phyloP scores from a whole-genome alignment of 2,888 invertebrate genomes.

The Ceramica pisi region DNA sequence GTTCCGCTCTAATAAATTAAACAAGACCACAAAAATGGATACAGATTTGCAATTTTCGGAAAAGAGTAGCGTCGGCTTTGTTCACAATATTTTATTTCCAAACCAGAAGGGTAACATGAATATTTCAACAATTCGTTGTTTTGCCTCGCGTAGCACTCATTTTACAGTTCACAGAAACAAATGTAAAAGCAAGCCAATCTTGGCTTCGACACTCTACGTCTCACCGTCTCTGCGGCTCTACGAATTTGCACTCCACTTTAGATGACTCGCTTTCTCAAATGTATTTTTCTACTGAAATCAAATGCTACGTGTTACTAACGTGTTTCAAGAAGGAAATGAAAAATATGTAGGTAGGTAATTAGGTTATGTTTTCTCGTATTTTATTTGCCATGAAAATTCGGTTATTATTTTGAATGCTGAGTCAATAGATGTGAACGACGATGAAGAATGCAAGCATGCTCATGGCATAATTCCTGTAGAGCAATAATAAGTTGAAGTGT shows the following conservation, averaged over 20 bases:
- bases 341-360: background rate
- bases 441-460: constrained; percentile 13
- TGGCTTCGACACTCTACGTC: constrained; percentile 60
- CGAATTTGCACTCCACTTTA: constrained; percentile 52
- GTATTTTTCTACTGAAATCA: constrained; percentile 61
- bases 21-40: background rate
- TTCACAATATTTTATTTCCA: constrained; percentile 25
- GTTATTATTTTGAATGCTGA: constrained; percentile 7
- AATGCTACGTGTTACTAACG: constrained; percentile 34
- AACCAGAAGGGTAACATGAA: constrained; percentile 27
- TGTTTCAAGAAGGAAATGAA: background rate
- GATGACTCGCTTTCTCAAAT: constrained; percentile 49
- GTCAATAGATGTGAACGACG: constrained; percentile 19
- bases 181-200: constrained; percentile 64
- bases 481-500: constrained; percentile 51
- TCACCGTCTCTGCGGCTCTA: constrained; percentile 7
- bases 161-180: constrained; percentile 56
- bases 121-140: constrained; percentile 43
- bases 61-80: background rate
- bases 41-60: background rate
- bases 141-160: constrained; percentile 29
- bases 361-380: background rate
- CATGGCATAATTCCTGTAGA: constrained; percentile 37
- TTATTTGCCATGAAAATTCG: constrained; percentile 12
- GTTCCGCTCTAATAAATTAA: too few relatives aligned